A percentile compares a stretch with the other conserved stretches of the same genome.
Conservation (phyloP, 2,113 vertebrate species). For the Osmerus eperlanus region DNA sequence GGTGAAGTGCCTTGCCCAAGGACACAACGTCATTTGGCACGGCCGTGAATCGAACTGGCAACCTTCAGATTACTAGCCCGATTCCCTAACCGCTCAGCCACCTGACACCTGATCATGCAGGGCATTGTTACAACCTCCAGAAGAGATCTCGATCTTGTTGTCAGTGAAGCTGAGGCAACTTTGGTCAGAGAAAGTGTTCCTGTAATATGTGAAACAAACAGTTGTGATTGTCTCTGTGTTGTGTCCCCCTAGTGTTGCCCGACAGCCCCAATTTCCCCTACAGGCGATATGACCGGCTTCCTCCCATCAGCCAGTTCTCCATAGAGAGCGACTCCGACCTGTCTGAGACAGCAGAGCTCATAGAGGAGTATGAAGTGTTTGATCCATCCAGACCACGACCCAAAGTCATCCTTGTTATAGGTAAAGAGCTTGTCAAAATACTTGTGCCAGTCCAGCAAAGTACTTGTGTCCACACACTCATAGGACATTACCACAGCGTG, state of each 20-base stretch:
- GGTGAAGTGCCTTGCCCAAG: too few relatives aligned
- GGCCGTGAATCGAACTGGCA: too few relatives aligned
- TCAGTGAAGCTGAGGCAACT: too few relatives aligned
- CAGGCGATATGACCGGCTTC: conserved; percentile 92
- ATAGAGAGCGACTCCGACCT: conserved; percentile 98
- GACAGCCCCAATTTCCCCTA: conserved; percentile 92
- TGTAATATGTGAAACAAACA: neutral
- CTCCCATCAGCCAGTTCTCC: conserved; percentile 97
- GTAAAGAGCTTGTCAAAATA: conserved; percentile 62
- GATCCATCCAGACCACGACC: conserved; percentile 88
- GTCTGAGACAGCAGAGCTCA: conserved; percentile 95
- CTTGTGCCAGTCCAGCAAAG: too few relatives aligned
- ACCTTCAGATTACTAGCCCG: too few relatives aligned
- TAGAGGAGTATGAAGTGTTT: conserved; percentile 97
- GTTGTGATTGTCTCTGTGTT: conserved; percentile 19
- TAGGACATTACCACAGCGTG: neutral
- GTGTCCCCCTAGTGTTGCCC: conserved; percentile 83
- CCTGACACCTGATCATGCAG: too few relatives aligned
- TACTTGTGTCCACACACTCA: too few relatives aligned
- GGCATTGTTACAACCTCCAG: too few relatives aligned
- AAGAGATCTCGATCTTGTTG: too few relatives aligned
- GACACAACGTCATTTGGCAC: too few relatives aligned
- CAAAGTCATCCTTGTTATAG: conserved; percentile 95
- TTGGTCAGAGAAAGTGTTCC: too few relatives aligned
- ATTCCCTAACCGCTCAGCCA: too few relatives aligned